Evolutionary conservation across 2,797 vertebrate species (phyloP).

Genomic region (Microtus obscurus): DNA sequence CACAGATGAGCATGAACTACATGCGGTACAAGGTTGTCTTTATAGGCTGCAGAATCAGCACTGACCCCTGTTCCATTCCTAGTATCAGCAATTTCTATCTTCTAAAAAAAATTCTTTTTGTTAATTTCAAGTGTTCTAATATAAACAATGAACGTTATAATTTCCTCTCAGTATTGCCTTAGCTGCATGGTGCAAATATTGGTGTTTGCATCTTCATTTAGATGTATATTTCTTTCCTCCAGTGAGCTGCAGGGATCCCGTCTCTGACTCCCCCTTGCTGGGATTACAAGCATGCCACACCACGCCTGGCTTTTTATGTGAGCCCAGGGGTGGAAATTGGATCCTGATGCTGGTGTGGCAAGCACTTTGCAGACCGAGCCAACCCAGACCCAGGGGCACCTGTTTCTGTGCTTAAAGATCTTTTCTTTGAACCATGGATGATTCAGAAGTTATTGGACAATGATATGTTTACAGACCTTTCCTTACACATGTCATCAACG

Average conservation of each 20-base stretch:
- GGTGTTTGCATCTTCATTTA: slow-evolving; percentile 15
- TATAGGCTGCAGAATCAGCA: not conserved
- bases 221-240: not conserved
- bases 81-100: not conserved
- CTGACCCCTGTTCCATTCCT: not conserved
- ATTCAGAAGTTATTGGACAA: not conserved
- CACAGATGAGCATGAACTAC: not conserved
- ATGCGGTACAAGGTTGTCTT: not conserved
- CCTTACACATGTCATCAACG: not conserved
- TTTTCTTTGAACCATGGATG: not conserved
- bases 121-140: not conserved
- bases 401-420: not conserved
- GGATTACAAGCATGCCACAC: not conserved
- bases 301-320: not conserved
- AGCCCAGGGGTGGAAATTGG: not conserved
- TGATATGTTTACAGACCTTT: not conserved
- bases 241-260: not conserved
- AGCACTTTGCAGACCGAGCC: not conserved
- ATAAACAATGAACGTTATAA: not conserved
- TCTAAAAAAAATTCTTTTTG: not conserved
- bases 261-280: not conserved
- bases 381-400: not conserved
- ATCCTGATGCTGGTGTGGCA: not conserved
- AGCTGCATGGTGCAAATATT: not conserved
- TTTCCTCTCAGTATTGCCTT: not conserved